phyloP scores from a whole-genome alignment of 2,888 invertebrate genomes.

The Nomada hirtipes region DNA sequence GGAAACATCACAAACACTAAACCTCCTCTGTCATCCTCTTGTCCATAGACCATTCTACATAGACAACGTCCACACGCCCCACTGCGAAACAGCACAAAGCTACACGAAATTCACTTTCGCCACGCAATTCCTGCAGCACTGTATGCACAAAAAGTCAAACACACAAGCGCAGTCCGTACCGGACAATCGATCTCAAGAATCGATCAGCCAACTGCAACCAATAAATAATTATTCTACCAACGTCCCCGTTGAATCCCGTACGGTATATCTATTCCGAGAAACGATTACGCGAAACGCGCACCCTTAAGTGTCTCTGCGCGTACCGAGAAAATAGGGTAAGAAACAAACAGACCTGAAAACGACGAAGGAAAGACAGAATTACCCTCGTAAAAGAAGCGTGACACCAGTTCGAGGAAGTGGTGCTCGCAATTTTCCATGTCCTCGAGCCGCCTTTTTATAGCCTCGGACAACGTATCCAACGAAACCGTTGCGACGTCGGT shows the following conservation, averaged over 20 bases:
- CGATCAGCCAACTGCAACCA: constrained; percentile 24
- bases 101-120: constrained; percentile 12
- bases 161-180: not conserved
- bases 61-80: not conserved
- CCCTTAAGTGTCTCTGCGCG: constrained; percentile 3
- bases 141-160: not conserved
- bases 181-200: constrained; percentile 3
- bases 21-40: not conserved
- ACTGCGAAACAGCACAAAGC: not conserved
- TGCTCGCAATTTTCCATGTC: constrained; percentile 53
- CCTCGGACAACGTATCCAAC: constrained; percentile 11
- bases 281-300: constrained; percentile 5
- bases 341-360: too few relatives aligned
- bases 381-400: constrained; percentile 33
- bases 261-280: not conserved
- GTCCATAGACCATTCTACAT: not conserved
- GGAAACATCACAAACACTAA: not conserved
- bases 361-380: not conserved
- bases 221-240: constrained; percentile 22
- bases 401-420: constrained; percentile 36
- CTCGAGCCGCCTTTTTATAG: constrained; percentile 7
- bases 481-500: constrained; percentile 32
- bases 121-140: not conserved
- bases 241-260: not conserved
- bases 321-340: not conserved